Base-by-base conservation (phyloP, 2,888 invertebrate species). In the Andrena fulva region DNA sequence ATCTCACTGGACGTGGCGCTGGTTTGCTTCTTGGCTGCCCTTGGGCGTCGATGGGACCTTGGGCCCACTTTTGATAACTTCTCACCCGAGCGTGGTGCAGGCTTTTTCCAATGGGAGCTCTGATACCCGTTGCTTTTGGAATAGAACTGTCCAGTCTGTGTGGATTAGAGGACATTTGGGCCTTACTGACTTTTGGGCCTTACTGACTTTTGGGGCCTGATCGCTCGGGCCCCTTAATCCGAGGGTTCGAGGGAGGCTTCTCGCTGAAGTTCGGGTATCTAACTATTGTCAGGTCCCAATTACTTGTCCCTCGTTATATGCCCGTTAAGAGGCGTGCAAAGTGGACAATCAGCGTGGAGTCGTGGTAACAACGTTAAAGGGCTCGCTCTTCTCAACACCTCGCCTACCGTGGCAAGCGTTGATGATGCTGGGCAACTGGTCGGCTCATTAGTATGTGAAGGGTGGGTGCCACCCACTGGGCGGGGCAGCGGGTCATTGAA, bases 401-500 rank as follows among this genome's bases (percentile, higher is more conserved):
- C 84, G 67, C 89, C 87, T 72, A 79, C 60, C 76, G 56, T 64
- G 74, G 62, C 66, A 64, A 77, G 79, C 88, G 88, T 89, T 89
- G 89, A 90, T 89, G 90, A 90, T 89, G 83, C 78, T 87, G 82
- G 80, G 42, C 85, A 88, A 87, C 87, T 88, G 84, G 89, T 86
- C 80, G 84, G 89, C 88, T 90, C 89, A 87, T 91, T 91, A 91
- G 89, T 87, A 87, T 85, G 88, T 85, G 90, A 89, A 86, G 87
- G 84, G 85, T 86, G 82, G 86, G 79, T 89, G 85, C 90, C 90
- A 90, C 90, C 90, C 89, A 90, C 90, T 87, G 90, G 90, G 90
- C 90, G 89, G 88, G 85, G 86, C 89, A 85, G 73, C 84, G 86
- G 90, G 90, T 90, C 90, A 91, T 89, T 91, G 90, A 91, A 92